Percentiles rank a stretch among this genome's conserved stretches.
Evolutionary conservation across 2,113 vertebrate genomes (phyloP).

Genomic region (Heptranchias perlo): DNA sequence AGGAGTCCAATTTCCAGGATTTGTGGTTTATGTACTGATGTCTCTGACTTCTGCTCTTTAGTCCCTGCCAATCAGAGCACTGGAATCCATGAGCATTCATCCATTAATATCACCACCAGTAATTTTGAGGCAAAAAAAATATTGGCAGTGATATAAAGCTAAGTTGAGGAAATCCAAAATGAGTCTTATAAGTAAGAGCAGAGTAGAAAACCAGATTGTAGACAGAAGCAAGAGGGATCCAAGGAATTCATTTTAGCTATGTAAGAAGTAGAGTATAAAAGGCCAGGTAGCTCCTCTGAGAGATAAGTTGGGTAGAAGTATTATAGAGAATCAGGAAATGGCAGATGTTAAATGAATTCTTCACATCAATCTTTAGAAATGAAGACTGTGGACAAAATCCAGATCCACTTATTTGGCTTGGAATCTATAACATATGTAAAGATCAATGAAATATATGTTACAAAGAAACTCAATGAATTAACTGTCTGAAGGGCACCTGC

Average conservation of each 20-base stretch:
- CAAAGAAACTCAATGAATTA: constrained; percentile 7
- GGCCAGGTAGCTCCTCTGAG: constrained; percentile 29
- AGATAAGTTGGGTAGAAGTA: constrained; percentile 22
- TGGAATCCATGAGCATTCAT: constrained; percentile 10
- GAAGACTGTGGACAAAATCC: constrained; percentile 20
- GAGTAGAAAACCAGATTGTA: constrained; percentile 24
- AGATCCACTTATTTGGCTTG: constrained; percentile 32
- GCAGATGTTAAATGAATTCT: constrained; percentile 29
- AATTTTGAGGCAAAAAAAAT: neutral
- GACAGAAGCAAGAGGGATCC: constrained; percentile 25
- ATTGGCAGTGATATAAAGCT: neutral
- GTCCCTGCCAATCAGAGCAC: neutral
- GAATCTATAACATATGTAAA: constrained; percentile 29
- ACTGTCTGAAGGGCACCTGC: constrained; percentile 2
- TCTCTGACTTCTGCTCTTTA: neutral
- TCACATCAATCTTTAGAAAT: constrained; percentile 17
- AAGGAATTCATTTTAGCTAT: neutral
- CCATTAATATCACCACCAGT: neutral
- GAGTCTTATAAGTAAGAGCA: constrained; percentile 1
- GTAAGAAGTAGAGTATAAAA: constrained; percentile 9
- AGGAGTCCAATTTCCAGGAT: neutral
- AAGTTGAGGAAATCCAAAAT: constrained; percentile 7
- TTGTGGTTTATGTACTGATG: neutral
- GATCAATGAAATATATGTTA: constrained; percentile 27
- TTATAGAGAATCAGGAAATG: constrained; percentile 23